A percentile compares a stretch with the other conserved stretches of the same genome.
phyloP scores from a whole-genome alignment of 1,140 invertebrate species.

The Odontomachus brunneus region DNA sequence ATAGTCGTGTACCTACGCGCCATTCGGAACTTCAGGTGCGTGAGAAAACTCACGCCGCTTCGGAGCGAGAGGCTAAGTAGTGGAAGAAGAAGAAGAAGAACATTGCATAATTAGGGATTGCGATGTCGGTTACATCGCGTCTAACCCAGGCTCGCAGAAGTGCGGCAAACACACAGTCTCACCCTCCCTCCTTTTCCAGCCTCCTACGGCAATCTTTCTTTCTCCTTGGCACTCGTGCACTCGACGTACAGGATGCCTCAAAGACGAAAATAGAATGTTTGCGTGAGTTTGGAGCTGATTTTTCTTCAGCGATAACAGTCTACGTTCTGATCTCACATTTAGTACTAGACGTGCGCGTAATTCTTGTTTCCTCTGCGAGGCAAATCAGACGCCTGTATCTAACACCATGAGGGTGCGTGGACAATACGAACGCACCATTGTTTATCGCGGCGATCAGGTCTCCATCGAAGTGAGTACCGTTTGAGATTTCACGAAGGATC shows the following conservation, averaged over 20 bases:
- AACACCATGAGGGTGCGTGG: no score
- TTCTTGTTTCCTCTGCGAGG: no score
- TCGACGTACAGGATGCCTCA: conserved; percentile 37
- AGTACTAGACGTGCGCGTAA: no score
- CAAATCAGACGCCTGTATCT: no score
- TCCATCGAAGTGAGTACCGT: no score
- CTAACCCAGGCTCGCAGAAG: conserved; percentile 64
- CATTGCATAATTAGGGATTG: conserved; percentile 80
- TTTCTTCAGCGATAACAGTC: not conserved
- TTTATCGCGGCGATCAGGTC: no score
- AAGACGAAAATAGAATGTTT: not conserved
- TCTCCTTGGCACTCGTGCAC: not conserved
- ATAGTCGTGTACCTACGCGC: conserved; percentile 36
- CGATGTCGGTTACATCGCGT: conserved; percentile 71
- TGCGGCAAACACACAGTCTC: conserved; percentile 52
- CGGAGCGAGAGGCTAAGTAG: conserved; percentile 32
- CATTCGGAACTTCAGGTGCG: conserved; percentile 75
- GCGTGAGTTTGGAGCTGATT: not conserved
- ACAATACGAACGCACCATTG: no score
- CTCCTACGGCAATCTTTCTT: conserved; percentile 51
- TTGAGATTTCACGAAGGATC: no score
- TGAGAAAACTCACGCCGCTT: conserved; percentile 75
- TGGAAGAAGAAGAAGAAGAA: conserved; percentile 64
- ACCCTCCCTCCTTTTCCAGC: conserved; percentile 27
- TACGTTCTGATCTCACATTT: no score